These are phyloP conservation scores for Nymphalis urticae DNA, from an alignment of 2,888 invertebrate species.

Conservation along the genomic window DNA sequence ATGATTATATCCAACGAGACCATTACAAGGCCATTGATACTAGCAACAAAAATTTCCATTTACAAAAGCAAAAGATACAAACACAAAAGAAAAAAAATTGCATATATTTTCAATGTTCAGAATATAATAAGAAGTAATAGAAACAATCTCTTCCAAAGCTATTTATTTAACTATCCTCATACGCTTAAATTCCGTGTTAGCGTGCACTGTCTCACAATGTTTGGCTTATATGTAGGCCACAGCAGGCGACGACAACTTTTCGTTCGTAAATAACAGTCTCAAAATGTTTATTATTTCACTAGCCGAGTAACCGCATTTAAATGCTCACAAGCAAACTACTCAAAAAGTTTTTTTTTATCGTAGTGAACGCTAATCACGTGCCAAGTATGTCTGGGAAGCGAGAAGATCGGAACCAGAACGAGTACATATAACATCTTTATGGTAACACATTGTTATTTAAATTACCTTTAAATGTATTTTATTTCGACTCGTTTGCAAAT, in stretches of 20 bases:
- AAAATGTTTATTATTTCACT: constrained; percentile 7
- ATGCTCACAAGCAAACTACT: constrained; percentile 8
- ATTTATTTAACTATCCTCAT: neutral
- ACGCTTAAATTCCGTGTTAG: neutral
- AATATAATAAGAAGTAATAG: too few species aligned
- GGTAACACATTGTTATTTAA: neutral
- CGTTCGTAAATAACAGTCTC: constrained; percentile 11
- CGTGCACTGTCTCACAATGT: constrained; percentile 9
- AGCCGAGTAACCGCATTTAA: constrained; percentile 7
- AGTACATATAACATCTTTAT: neutral
- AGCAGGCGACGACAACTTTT: constrained; percentile 5
- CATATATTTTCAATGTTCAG: too few species aligned
- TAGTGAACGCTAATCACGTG: constrained; percentile 12
- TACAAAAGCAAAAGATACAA: too few species aligned
- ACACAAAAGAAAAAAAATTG: too few species aligned
- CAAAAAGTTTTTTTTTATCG: constrained; percentile 5
- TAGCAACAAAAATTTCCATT: too few species aligned
- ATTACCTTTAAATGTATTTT: too few species aligned
- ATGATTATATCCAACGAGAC: too few species aligned
- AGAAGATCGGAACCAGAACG: neutral
- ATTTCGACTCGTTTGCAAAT: too few species aligned
- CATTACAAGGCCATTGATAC: too few species aligned
- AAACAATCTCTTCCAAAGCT: constrained; percentile 1
- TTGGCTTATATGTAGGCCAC: constrained; percentile 15
- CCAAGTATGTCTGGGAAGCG: constrained; percentile 6